Base-by-base conservation (phyloP, 1,140 invertebrate genomes). In the Harpegnathos saltator region DNA sequence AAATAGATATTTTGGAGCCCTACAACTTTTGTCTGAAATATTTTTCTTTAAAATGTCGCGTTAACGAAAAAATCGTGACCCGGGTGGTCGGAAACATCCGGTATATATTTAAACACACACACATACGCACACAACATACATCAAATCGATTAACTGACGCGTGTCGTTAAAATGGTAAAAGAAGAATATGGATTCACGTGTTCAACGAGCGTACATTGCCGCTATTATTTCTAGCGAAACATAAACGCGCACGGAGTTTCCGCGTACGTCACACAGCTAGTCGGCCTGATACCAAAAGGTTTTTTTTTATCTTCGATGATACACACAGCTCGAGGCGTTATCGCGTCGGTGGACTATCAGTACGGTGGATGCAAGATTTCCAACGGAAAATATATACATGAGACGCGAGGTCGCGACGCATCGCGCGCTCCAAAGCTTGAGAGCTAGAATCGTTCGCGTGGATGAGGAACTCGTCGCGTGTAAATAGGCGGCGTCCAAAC, bases 271-370 rank as follows among this genome's bases (percentile, higher is more conserved):
- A 68, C 26, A 1, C 26, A 1, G 68, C 33, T 11, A 17, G 14
- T 56, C 29, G 19, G 29, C 7, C 33, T 56, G 75, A 78, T 78
- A 78, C 3, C 50, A 15, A 68, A 58, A 44, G 26, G 11, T 3
- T 12, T 24, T 77, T 54, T 63, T 78, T 48, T 69, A 58, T 78
- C 61, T 24, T 65, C 14, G 3, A 1, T 9, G 48, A 77, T 77
- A 65, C 19, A 63, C 62, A 38, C n/a, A n/a, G n/a, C n/a, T 17
- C 7, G 24, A 5, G 17, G 3, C 26, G 26, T 66, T 80, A 80
- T 80, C 75, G 38, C 50, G 24, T 44, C 38, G 38, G 7, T 11
- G 9, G 38, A 44, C 7, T 22, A 14, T 11, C n/a, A 19, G 15
- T 62, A 19, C 72, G 38, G 17, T 17, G 56, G 56, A n/a, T 38